Evolutionary conservation across 2,888 invertebrate species (phyloP), one percentile per base, ranked within the genome.

Genomic region (Dexiosoma caninum): DNA sequence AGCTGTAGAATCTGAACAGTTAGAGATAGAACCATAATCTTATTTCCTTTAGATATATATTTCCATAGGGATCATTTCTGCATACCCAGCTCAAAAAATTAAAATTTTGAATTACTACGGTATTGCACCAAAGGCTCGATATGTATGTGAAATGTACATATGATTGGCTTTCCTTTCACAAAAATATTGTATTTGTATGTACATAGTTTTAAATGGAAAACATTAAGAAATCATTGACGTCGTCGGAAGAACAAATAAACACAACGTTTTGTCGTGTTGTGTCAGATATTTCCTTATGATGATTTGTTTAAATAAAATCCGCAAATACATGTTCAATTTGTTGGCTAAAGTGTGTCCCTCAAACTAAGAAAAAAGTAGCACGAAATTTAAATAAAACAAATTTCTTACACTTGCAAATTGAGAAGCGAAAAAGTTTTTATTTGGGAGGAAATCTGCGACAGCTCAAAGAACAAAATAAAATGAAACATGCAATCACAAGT

Each of bases 371-470:
- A 69, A 69, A 67, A 78, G 27, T 66, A 51, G 40, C 35, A 66
- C 66, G 27, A 51, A 42, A 62, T 51, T 40, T 40, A 37, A 46
- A 67, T 51, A 12, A 19, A 30, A 60, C 9, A 32, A 27, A 4
- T 40, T 30, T 2, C 40, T 19, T 27, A 9, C 12, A 59, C 16
- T 57, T 27, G 6, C 9, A 59, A 67, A 27, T 62, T 77, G 23
- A 42, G 32, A 62, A 59, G 57, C 40, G 5, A 30, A 57, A 67
- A 67, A 60, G 55, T 78, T 53, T 57, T 49, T 14, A 55, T 64
- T 64, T 75, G 44, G 51, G 46, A 75, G 79, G 79, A 79, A 79
- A 75, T 79, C 49, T 69, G 72, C 70, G 62, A 79, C 70, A 75
- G 70, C 55, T 59, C 44, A 21, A 76, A 62, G 32, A 62, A 42